Conservation (phyloP, 2,888 invertebrate genomes). For the Netelia virgata region DNA sequence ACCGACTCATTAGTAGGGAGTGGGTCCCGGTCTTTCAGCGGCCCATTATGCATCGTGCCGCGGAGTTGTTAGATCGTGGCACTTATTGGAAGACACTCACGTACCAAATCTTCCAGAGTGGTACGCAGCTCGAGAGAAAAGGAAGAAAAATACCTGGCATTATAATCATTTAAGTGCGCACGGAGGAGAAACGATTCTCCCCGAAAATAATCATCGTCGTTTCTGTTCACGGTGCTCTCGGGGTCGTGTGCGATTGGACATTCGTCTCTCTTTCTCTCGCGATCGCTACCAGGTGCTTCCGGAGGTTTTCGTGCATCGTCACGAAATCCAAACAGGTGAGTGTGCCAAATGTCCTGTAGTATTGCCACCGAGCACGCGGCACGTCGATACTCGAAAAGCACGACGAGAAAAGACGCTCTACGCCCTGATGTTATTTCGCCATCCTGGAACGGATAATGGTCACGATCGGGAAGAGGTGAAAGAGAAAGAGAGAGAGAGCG, state of each 20-base stretch:
- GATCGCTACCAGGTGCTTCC: slow-evolving; percentile 27
- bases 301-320: slow-evolving; percentile 8
- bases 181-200: slow-evolving; percentile 61
- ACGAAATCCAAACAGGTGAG: background rate
- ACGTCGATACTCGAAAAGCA: slow-evolving; percentile 7
- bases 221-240: background rate
- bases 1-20: slow-evolving; percentile 10
- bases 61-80: slow-evolving; percentile 4
- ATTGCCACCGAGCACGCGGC: slow-evolving; percentile 9
- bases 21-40: background rate
- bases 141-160: background rate
- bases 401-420: background rate
- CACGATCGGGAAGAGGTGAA: slow-evolving; percentile 49
- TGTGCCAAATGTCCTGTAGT: background rate
- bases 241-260: too few relatives aligned
- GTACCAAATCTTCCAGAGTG: background rate
- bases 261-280: too few relatives aligned
- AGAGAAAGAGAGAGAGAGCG: slow-evolving; percentile 18
- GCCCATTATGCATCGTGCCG: slow-evolving; percentile 13
- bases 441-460: slow-evolving; percentile 66
- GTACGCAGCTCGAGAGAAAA: background rate
- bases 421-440: slow-evolving; percentile 49
- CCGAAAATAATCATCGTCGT: slow-evolving; percentile 61
- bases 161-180: slow-evolving; percentile 4
- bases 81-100: slow-evolving; percentile 12